Evolutionary conservation across 1,140 invertebrate species (phyloP), one percentile per base, ranked within the genome.

Genomic region (Periplaneta americana): DNA sequence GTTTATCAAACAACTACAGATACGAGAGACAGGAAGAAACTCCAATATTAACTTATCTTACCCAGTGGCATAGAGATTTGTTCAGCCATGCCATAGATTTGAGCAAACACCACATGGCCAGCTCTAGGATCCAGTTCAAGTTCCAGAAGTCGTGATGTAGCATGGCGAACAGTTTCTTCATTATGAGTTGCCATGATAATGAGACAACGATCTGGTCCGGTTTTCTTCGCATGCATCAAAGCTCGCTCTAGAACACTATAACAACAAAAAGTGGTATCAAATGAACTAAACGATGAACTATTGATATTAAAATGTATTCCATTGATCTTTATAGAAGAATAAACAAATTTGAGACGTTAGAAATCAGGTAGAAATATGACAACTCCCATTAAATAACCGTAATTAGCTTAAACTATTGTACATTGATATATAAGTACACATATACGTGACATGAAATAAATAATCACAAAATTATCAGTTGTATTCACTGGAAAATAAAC

Each of bases 1-100:
- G 48, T 57, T 15, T 57, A 17, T 17, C 48, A 57, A 15, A 57
- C 48, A 57, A 17, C n/a, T n/a, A n/a, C n/a, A n/a, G n/a, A n/a
- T n/a, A n/a, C n/a, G n/a, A n/a, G n/a, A n/a, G n/a, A n/a, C n/a
- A n/a, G n/a, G n/a, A n/a, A n/a, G n/a, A n/a, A n/a, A n/a, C n/a
- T n/a, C n/a, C n/a, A n/a, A n/a, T 76, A 34, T 0, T 34, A 39
- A 34, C 33, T 75, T 13, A 74, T 33, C 33, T 82, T 84, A 91
- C 91, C 90, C 34, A 92, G 84, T 34, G 90, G 89, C 80, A 89
- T 89, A 78, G 88, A 88, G 75, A 92, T 86, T 75, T 92, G 90
- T 78, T 91, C 91, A 83, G 90, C 90, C 91, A 92, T 92, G 33
- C 91, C 91, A 76, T 90, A 88, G 18, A 91, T 86, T 83, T 92